Evolutionary conservation across 2,888 invertebrate genomes (phyloP).

Genomic region (Volucella inflata): DNA sequence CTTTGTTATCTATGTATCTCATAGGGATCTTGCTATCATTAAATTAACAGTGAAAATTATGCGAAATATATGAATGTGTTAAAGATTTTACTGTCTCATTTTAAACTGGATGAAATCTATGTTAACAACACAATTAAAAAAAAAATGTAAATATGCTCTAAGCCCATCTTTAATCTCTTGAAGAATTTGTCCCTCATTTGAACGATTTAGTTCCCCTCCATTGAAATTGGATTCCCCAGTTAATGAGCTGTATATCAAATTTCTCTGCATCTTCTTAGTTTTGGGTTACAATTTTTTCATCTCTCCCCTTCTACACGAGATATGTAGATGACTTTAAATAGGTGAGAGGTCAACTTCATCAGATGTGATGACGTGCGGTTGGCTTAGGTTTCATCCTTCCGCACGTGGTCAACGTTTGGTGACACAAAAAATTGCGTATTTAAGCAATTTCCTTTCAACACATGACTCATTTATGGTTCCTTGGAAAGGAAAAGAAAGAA

Average conservation of each 20-base stretch:
- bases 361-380: constrained; percentile 39
- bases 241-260: constrained; percentile 26
- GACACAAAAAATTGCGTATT: constrained; percentile 46
- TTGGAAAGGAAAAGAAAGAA: constrained; percentile 13
- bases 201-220: neutral
- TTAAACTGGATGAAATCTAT: neutral
- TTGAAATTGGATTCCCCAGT: constrained; percentile 27
- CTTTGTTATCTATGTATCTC: no score
- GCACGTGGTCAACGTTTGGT: constrained; percentile 64
- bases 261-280: constrained; percentile 31
- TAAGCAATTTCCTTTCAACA: constrained; percentile 52
- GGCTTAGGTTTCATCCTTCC: constrained; percentile 55
- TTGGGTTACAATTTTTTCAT: constrained; percentile 19
- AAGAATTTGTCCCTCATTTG: neutral
- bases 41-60: no score
- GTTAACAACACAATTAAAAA: neutral
- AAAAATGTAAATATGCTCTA: neutral
- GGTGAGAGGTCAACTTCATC: constrained; percentile 45
- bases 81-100: no score
- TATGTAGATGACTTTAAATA: constrained; percentile 15
- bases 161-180: neutral
- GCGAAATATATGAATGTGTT: no score
- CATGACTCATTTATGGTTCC: constrained; percentile 40
- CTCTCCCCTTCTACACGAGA: constrained; percentile 4
- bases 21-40: no score